phyloP scores from a whole-genome alignment of 1,140 invertebrate genomes.

The Riptortus pedestris region DNA sequence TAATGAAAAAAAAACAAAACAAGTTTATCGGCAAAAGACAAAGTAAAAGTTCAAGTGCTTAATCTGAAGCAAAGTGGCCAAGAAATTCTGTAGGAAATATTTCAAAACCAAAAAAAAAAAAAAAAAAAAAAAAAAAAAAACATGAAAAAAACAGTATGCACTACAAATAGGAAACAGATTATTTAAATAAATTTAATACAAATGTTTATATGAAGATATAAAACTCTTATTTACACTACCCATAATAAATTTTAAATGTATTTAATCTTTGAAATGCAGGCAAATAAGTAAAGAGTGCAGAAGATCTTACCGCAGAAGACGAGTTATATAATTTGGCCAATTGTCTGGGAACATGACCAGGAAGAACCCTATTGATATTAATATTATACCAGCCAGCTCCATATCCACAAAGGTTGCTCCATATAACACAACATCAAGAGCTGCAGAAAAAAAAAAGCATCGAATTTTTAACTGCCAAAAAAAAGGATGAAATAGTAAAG shows the following conservation, averaged over 20 bases:
- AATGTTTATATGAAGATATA: conserved; percentile 1
- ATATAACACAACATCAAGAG: conserved; percentile 75
- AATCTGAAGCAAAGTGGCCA: conserved; percentile 15
- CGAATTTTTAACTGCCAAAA: too few species aligned
- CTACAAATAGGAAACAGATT: conserved; percentile 10
- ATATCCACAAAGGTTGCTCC: conserved; percentile 78
- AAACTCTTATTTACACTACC: conserved; percentile 17
- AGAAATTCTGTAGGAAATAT: conserved; percentile 10
- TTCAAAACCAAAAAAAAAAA: too few species aligned
- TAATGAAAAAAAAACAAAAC: too few species aligned
- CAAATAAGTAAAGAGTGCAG: neutral
- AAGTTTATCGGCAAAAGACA: too few species aligned
- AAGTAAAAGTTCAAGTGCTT: too few species aligned
- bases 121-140: too few species aligned
- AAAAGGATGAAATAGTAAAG: too few species aligned
- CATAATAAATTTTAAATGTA: neutral
- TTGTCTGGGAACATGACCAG: conserved; percentile 90
- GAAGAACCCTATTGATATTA: conserved; percentile 83
- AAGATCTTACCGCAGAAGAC: conserved; percentile 61
- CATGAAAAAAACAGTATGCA: neutral
- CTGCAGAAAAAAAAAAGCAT: conserved; percentile 42
- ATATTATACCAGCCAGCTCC: conserved; percentile 84
- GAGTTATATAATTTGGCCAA: conserved; percentile 87
- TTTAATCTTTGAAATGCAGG: neutral
- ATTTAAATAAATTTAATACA: neutral